Evolutionary conservation across 2,113 vertebrate genomes (phyloP).

Genomic region (Colinus virginianus): DNA sequence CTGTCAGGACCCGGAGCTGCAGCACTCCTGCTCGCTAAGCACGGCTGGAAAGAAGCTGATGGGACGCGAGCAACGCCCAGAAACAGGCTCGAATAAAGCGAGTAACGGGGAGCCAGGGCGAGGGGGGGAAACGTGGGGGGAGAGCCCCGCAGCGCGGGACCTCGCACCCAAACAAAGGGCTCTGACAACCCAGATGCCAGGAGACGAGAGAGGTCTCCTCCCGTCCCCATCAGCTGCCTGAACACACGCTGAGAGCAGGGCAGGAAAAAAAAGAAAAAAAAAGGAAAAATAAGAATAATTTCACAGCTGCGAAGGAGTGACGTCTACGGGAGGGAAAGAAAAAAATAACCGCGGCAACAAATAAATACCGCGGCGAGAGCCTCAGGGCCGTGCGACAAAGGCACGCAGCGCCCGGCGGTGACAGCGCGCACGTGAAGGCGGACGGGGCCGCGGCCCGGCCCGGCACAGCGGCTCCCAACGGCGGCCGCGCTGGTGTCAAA

Average conservation of each 20-base stretch:
- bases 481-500: not conserved
- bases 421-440: not conserved
- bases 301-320: not conserved
- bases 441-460: not conserved
- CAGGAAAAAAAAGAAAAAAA: not conserved
- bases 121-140: not conserved
- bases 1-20: not conserved
- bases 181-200: not conserved
- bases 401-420: not conserved
- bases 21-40: not conserved
- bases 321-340: not conserved
- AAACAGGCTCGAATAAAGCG: not conserved
- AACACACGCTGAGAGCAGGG: not conserved
- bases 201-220: not conserved
- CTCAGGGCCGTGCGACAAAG: not conserved
- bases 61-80: not conserved
- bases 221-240: not conserved
- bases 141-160: not conserved
- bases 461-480: not conserved
- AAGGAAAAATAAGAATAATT: not conserved
- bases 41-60: not conserved
- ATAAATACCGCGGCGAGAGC: too few relatives aligned
- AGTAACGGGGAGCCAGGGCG: not conserved
- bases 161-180: conserved; percentile 46
- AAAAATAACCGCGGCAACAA: too few relatives aligned